A percentile compares a stretch with the other conserved stretches of the same genome.
These are phyloP conservation scores for Eclectus roratus DNA, from an alignment of 2,113 vertebrate species.

Conservation along the genomic window DNA sequence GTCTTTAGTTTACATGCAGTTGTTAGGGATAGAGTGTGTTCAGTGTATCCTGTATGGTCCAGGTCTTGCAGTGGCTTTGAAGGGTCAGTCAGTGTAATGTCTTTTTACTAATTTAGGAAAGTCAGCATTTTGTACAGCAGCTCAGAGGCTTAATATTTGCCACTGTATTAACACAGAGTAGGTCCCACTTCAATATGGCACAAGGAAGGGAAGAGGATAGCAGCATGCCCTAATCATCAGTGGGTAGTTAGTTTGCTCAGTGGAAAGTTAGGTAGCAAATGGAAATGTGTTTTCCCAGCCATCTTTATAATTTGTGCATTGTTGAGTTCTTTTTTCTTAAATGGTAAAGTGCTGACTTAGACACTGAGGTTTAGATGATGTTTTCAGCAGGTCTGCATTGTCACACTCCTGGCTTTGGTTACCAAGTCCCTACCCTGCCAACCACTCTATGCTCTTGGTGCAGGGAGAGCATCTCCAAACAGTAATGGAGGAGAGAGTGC, in stretches of 20 bases:
- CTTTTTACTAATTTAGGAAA: not conserved
- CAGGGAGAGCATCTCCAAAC: not conserved
- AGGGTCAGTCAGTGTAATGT: not conserved
- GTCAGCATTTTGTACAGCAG: not conserved
- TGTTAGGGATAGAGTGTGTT: not conserved
- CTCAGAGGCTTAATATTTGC: not conserved
- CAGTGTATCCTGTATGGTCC: rapidly evolving
- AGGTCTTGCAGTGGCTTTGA: not conserved
- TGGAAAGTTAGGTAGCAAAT: not conserved
- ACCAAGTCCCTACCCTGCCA: not conserved
- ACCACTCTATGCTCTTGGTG: rapidly evolving
- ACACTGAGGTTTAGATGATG: not conserved
- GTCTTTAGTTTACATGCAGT: not conserved
- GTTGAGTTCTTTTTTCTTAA: not conserved
- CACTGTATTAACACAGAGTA: not conserved
- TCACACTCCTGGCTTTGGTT: not conserved
- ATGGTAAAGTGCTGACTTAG: not conserved
- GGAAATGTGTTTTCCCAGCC: not conserved
- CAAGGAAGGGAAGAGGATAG: not conserved
- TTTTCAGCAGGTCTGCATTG: not conserved
- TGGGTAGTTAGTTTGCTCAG: not conserved
- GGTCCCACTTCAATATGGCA: rapidly evolving
- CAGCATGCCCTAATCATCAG: not conserved
- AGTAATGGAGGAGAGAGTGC: not conserved
- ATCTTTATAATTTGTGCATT: not conserved